Conservation (phyloP, 2,113 vertebrate species). For the Phoenicopterus ruber region DNA sequence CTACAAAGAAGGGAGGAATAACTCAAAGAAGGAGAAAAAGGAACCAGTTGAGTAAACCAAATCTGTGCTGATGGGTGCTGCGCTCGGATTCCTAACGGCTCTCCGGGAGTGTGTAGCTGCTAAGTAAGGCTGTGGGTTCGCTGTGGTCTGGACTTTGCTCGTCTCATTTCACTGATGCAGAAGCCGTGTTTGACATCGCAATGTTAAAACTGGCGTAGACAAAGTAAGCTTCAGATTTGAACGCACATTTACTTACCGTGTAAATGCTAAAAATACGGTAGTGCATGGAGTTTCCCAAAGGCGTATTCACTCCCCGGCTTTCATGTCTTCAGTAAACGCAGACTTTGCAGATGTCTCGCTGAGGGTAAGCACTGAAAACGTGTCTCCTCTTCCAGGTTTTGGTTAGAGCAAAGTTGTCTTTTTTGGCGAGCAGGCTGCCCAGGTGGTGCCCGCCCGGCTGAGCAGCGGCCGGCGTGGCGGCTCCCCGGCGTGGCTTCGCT, state of each 20-base stretch:
- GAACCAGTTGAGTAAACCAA: background rate
- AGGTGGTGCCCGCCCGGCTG: background rate
- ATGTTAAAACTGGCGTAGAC: background rate
- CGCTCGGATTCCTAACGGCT: background rate
- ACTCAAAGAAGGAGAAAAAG: background rate
- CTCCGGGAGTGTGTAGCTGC: background rate
- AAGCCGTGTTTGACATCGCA: background rate
- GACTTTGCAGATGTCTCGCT: background rate
- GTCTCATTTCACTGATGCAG: rapidly evolving
- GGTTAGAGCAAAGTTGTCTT: background rate
- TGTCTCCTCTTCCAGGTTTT: background rate
- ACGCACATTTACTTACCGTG: rapidly evolving
- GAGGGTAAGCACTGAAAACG: rapidly evolving
- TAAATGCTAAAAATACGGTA: rapidly evolving
- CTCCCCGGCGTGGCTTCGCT: rapidly evolving
- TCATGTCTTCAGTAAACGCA: rapidly evolving
- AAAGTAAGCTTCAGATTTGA: background rate
- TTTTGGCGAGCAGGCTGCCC: too few relatives aligned
- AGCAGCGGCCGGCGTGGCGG: too few relatives aligned
- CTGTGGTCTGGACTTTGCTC: background rate
- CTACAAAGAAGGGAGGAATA: background rate
- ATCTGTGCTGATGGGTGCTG: background rate
- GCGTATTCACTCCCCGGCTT: rapidly evolving
- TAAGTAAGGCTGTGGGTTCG: background rate
- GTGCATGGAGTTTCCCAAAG: rapidly evolving